A percentile compares a stretch with the other conserved stretches of the same genome.
phyloP scores from a whole-genome alignment of 2,797 vertebrate species.

The Smutsia gigantea region DNA sequence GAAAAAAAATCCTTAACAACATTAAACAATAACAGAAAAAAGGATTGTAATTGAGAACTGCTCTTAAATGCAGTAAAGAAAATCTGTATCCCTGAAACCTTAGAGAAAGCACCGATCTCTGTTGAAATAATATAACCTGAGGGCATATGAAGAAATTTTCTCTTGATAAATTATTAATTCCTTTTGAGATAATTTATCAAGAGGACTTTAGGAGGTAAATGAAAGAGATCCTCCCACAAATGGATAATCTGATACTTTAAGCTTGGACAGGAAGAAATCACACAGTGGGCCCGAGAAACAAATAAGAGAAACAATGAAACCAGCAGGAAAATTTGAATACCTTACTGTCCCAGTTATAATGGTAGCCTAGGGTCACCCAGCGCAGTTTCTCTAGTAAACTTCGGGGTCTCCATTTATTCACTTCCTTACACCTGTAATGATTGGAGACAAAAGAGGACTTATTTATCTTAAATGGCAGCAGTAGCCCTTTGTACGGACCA shows the following conservation, averaged over 20 bases:
- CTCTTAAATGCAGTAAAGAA: conserved; percentile 18
- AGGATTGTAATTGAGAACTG: neutral
- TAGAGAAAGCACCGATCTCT: conserved; percentile 21
- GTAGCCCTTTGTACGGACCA: accelerated
- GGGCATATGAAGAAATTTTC: neutral
- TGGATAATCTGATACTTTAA: neutral
- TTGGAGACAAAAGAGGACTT: conserved; percentile 1
- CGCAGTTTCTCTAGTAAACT: conserved; percentile 95
- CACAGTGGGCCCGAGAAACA: neutral
- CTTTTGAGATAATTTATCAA: neutral
- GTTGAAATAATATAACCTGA: neutral
- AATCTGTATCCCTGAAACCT: neutral
- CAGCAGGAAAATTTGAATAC: conserved; percentile 82
- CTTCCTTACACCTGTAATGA: conserved; percentile 86
- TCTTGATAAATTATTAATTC: conserved; percentile 25
- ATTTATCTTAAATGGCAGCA: conserved; percentile 11
- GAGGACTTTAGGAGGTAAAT: conserved; percentile 18
- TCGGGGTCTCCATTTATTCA: conserved; percentile 85
- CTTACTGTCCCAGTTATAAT: conserved; percentile 98
- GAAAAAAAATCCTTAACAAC: neutral
- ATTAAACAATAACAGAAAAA: neutral
- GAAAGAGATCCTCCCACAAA: neutral
- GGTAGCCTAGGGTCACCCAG: conserved; percentile 98
- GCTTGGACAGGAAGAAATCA: neutral
- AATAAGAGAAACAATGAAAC: conserved; percentile 24